Evolutionary conservation across 2,888 invertebrate species (phyloP), one percentile per base, ranked within the genome.

Genomic region (Caenorhabditis japonica): DNA sequence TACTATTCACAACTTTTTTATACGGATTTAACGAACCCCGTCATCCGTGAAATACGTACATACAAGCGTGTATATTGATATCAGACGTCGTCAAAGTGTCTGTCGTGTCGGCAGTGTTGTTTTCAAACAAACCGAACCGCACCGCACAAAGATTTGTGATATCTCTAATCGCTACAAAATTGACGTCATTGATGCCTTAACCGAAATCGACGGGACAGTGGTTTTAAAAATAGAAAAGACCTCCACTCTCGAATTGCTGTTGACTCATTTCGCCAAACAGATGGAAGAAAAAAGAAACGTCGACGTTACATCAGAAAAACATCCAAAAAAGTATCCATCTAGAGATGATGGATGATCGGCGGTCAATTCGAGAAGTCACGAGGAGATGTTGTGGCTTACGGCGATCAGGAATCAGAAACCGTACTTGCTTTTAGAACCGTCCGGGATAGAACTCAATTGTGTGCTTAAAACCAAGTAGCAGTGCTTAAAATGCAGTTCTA

Each of bases 321-420:
- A 12, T 21, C n/a, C 19, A 33, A 51, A 60, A 60, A 23, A 23
- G 62, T 19, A n/a, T n/a, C n/a, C n/a, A n/a, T n/a, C n/a, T n/a
- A n/a, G n/a, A 41, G 53, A 64, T 64, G 64, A 64, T 64, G 55
- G 64, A 64, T 64, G 64, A 49, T 64, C 62, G 62, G 46, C 46
- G 62, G 55, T 47, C 55, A 64, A 34, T 49, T 55, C 55, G 46
- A 44, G 39, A 43, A 34, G 38, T 64, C 64, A 64, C 55, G 64
- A 30, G 64, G 34, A 33, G 21, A 15, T 19, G 27, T 23, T 52
- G 52, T 39, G 12, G 25, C 21, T 51, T 41, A 30, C 30, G 10
- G 7, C 30, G 30, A 30, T 30, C 30, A 30, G 7, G 7, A 10
- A 30, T 7, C 30, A 30, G 7, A 30, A 30, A 7, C 30, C 10